Evolutionary conservation across 2,113 vertebrate species (phyloP), one percentile per base, ranked within the genome.

Genomic region (Rhynchomys soricoides): DNA sequence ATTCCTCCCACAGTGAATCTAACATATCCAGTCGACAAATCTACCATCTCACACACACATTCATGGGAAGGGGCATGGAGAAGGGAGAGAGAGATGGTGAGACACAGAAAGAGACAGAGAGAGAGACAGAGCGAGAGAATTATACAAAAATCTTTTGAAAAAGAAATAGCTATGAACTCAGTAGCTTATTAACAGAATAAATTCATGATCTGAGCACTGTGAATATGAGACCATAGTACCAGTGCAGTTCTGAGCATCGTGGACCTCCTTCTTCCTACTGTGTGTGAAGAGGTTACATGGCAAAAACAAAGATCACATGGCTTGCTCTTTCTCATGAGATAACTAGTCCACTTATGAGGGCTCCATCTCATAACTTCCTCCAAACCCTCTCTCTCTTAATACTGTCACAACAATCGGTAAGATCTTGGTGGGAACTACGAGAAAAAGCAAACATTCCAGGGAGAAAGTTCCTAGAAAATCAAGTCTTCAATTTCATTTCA

Each of bases 21-120:
- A 82, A 26, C 52, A 37, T 82, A 37, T 24, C 52, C 52, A 81
- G 10, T 11, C 5, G 78, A 37, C 78, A 57, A n/a, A 57, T 10
- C 34, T 81, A 81, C 52, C 37, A 5, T 2, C 43, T 13, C 40
- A 45, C 24, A 75, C 73, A 75, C 21, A 43, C 24, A 75, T 24
- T 45, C 73, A 24, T 24, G 21, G 8, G 40, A 24, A 40, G 40
- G 9, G n/a, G 40, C 9, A 73, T 17, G 17, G 3, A 4, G 10
- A 21, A 43, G 40, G 9, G 40, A 24, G 21, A 10, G 19, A 19
- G 16, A 7, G 37, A 8, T 2, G 55, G 2, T 0, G 2, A n/a
- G 74, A 5, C 22, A 45, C 34, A 7, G 9, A 52, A 2, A 3
- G 9, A 55, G 74, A 45, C 10, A 45, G 37, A 15, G 5, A 57